phyloP scores from a whole-genome alignment of 2,113 vertebrate species.

The Cyanistes caeruleus region DNA sequence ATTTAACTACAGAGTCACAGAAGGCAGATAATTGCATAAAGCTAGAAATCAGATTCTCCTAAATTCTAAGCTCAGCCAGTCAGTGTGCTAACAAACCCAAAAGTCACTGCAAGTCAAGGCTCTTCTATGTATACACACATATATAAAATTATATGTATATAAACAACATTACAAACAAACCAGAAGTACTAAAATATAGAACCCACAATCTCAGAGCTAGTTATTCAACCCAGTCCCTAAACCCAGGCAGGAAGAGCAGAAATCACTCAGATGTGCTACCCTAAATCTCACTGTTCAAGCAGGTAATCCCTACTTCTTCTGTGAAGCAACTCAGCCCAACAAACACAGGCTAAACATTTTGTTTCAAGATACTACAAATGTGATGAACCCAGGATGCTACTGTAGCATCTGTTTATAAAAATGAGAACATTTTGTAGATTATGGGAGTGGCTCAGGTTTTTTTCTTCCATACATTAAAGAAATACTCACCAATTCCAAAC shows the following conservation, averaged over 20 bases:
- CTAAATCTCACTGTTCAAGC: background rate
- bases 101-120: background rate
- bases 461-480: background rate
- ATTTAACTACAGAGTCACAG: background rate
- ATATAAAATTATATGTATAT: background rate
- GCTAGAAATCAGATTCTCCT: background rate
- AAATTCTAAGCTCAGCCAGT: background rate
- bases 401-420: background rate
- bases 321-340: background rate
- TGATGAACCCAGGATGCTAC: background rate
- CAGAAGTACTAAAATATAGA: background rate
- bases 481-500: constrained; percentile 72
- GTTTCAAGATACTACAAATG: background rate
- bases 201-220: background rate
- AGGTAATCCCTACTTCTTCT: background rate
- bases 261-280: background rate
- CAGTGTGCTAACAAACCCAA: background rate
- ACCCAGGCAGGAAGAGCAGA: background rate
- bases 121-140: background rate
- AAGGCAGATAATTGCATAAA: background rate
- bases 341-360: background rate
- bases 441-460: background rate
- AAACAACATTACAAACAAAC: background rate
- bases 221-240: background rate
- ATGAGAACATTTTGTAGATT: background rate